Evolutionary conservation across 2,113 vertebrate species (phyloP), one percentile per base, ranked within the genome.

Genomic region (Pelecanus crispus): DNA sequence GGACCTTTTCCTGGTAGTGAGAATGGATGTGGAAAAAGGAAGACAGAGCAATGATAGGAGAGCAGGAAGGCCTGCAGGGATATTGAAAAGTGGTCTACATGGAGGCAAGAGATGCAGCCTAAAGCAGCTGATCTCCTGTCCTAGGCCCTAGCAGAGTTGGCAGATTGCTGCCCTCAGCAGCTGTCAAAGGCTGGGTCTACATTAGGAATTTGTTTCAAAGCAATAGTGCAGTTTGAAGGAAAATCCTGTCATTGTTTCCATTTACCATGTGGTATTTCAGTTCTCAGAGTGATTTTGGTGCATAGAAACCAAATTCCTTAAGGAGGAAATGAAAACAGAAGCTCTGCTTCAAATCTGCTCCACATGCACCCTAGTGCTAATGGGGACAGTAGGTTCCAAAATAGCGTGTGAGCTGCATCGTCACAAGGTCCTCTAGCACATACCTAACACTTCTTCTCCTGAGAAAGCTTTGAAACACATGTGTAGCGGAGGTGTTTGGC

Each of bases 171-270:
- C 44, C 59, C 45, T 81, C 68, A 56, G 80, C 70, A 75, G 61
- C 81, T 81, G 56, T 81, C 47, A 67, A 44, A 87, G 87, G 26
- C 87, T 91, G n/a, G 25, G 44, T 87, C 91, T 79, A 52, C 31
- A 56, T 56, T 53, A 81, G 70, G 22, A 8, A 32, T 91, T 84
- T 32, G 40, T 91, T 95, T 90, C 66, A 92, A 92, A 82, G 78
- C 61, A 91, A 26, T 40, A 40, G 44, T 59, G 70, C 2, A 15
- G 42, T 85, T 87, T 71, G 62, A 44, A 82, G n/a, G 56, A 92
- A 90, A 93, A 88, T 90, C 85, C 63, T 59, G 14, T 72, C 42
- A 82, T 94, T 95, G 95, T 93, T 85, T 91, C 40, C 49, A 42
- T 45, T 79, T 93, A 66, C 53, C 74, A 49, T 85, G 94, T 80